A percentile compares a stretch with the other conserved stretches of the same genome.
Conservation (phyloP, 2,888 invertebrate genomes). For the Thumatha senex region DNA sequence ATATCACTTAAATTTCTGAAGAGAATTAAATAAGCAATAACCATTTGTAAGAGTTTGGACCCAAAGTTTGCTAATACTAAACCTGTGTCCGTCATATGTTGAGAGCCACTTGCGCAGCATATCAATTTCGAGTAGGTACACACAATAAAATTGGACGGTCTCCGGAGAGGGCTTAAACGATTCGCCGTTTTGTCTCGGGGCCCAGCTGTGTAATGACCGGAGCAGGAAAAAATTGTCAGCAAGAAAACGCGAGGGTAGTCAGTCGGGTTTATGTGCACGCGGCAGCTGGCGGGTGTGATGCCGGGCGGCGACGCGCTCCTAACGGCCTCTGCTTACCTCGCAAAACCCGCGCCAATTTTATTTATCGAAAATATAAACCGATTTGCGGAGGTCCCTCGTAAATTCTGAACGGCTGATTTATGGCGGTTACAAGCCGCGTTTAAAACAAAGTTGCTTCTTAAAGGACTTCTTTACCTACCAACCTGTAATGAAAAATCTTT, state of each 20-base stretch:
- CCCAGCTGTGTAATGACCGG: constrained; percentile 83
- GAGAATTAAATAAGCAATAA: constrained; percentile 33
- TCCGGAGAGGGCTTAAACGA: constrained; percentile 83
- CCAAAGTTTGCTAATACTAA: constrained; percentile 6
- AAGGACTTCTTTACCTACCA: constrained; percentile 59
- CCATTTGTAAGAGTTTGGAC: constrained; percentile 30
- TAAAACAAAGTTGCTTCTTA: constrained; percentile 75
- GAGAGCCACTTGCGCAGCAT: constrained; percentile 71
- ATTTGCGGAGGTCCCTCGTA: constrained; percentile 81
- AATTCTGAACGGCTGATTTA: constrained; percentile 80
- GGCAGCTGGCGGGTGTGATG: constrained; percentile 67
- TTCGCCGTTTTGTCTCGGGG: constrained; percentile 83
- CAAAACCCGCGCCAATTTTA: constrained; percentile 83
- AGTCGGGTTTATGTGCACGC: constrained; percentile 81
- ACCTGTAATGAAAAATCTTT: constrained; percentile 19
- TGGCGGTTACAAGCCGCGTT: constrained; percentile 78
- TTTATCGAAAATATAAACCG: constrained; percentile 84
- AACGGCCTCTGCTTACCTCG: constrained; percentile 82
- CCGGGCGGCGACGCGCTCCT: constrained; percentile 73
- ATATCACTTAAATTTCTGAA: constrained; percentile 12
- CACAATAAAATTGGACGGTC: constrained; percentile 83
- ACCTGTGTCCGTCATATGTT: constrained; percentile 60
- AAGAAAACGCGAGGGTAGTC: constrained; percentile 82
- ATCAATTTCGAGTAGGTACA: constrained; percentile 81
- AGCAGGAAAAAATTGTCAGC: constrained; percentile 83